Evolutionary conservation across 2,113 vertebrate species (phyloP), one percentile per base, ranked within the genome.

Genomic region (Lepus timidus): DNA sequence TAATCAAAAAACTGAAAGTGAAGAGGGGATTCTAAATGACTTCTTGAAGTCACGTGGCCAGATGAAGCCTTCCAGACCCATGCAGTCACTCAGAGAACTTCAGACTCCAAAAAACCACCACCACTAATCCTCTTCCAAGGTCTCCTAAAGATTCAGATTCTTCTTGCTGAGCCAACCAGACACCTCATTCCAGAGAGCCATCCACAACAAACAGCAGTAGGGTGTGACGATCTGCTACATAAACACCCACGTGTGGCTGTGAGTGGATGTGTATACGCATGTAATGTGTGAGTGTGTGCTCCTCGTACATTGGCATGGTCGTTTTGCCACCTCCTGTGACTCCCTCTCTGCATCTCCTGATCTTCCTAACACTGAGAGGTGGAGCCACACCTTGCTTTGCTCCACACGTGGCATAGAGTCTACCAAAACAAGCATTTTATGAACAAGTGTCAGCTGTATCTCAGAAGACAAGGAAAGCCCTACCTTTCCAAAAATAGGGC

Each of bases 201-300:
- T 51, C 62, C 31, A 4, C 36, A 49, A 62, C 23, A 68, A 12
- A 73, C 6, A 85, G n/a, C 39, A 25, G 8, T 7, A 33, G 33
- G 10, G 19, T 62, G 2, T 3, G n/a, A 52, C 58, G 8, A 2
- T 0, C 9, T 20, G 31, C 61, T 25, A 74, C 25, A 19, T 61
- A 61, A 80, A 20, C 11, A 16, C 33, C 62, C 51, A 0, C 2
- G 10, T 23, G 31, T 62, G 27, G 22, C 2, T 19, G 10, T 65
- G n/a, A 29, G 19, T 1, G 0, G 1, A 0, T 27, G 75, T 1
- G 6, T 39, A 39, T 39, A 39, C 3, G 9, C 51, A 14, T 27
- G 23, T 11, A 4, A 36, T n/a, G 27, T 39, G 49, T 51, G 1
- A 0, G 20, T 22, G 58, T 61, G 3, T 19, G 31, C 3, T 49